Evolutionary conservation across 2,797 vertebrate species (phyloP).

Genomic region (Chromobotia macracanthus): DNA sequence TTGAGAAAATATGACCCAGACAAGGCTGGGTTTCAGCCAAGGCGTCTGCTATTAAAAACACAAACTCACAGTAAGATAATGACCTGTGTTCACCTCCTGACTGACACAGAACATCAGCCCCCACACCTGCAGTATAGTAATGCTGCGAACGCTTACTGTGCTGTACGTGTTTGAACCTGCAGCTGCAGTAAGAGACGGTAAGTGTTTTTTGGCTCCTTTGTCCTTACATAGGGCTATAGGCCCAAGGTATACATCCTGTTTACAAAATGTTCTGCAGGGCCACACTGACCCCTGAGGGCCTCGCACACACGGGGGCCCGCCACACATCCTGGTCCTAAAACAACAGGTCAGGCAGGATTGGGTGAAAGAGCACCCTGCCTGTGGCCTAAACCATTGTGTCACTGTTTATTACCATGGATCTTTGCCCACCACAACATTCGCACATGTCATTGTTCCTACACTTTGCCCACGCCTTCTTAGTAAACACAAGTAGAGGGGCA

Average conservation of each 20-base stretch:
- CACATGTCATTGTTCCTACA: slow-evolving; percentile 55
- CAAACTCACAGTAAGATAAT: slow-evolving; percentile 28
- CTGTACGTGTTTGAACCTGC: slow-evolving; percentile 29
- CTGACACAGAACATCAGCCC: slow-evolving; percentile 17
- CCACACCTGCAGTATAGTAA: slow-evolving; percentile 29
- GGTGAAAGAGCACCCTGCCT: slow-evolving; percentile 26
- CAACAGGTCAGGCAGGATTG: slow-evolving; percentile 47
- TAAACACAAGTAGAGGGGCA: slow-evolving; percentile 29
- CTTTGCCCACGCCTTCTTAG: slow-evolving; percentile 38
- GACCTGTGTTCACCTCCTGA: slow-evolving; percentile 24
- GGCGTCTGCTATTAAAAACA: slow-evolving; percentile 30
- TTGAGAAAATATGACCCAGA: slow-evolving; percentile 16
- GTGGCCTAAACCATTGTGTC: slow-evolving; percentile 48
- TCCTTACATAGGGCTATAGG: slow-evolving; percentile 11
- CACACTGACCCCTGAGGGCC: slow-evolving; percentile 41
- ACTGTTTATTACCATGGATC: slow-evolving; percentile 60
- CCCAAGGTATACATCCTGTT: slow-evolving; percentile 54
- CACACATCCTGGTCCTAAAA: slow-evolving; percentile 54
- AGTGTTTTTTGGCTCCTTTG: slow-evolving; percentile 25
- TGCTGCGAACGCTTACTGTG: slow-evolving; percentile 16
- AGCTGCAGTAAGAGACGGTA: neutral
- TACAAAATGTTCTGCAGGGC: slow-evolving; percentile 38
- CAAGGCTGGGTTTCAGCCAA: slow-evolving; percentile 24
- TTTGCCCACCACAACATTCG: slow-evolving; percentile 55
- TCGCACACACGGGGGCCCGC: slow-evolving; percentile 21